A percentile compares a stretch with the other conserved stretches of the same genome.
These are phyloP conservation scores for Hipparchia semele DNA, from an alignment of 2,888 invertebrate species.

Conservation along the genomic window DNA sequence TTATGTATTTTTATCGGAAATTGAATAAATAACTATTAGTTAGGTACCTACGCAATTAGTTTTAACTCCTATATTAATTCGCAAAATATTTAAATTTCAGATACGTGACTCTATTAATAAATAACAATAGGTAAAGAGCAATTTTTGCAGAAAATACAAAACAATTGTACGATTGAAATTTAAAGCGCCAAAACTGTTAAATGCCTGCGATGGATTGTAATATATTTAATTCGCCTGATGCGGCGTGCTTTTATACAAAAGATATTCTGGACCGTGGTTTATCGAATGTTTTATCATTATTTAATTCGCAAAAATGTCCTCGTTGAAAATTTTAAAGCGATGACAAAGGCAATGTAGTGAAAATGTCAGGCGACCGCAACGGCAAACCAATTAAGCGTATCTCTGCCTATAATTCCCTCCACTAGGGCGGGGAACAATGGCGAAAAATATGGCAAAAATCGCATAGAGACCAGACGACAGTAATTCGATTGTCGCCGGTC, in stretches of 20 bases:
- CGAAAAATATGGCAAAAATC: slow-evolving; percentile 76
- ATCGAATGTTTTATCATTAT: slow-evolving; percentile 50
- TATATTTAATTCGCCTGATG: slow-evolving; percentile 15
- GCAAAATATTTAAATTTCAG: not conserved
- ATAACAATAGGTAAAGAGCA: slow-evolving; percentile 2
- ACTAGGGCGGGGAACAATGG: slow-evolving; percentile 54
- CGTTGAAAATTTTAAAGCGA: slow-evolving; percentile 69
- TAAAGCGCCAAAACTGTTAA: slow-evolving; percentile 1
- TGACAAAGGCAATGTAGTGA: slow-evolving; percentile 78
- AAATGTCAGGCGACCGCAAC: slow-evolving; percentile 78
- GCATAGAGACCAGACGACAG: slow-evolving; percentile 71
- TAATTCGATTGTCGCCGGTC: slow-evolving; percentile 79
- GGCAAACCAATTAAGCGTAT: slow-evolving; percentile 80
- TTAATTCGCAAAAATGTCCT: slow-evolving; percentile 63
- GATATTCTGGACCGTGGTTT: slow-evolving; percentile 31
- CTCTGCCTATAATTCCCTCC: slow-evolving; percentile 69
- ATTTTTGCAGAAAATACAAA: not conserved
- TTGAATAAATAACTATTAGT: not conserved
- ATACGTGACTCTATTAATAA: slow-evolving; percentile 7
- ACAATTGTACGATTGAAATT: not conserved
- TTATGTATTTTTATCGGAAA: not conserved
- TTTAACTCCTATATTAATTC: not conserved
- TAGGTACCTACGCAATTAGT: not conserved
- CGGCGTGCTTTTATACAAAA: slow-evolving; percentile 18
- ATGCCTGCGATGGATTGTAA: slow-evolving; percentile 14